Conservation (phyloP, 1,140 invertebrate species). For the Hylyphantes graminicola region DNA sequence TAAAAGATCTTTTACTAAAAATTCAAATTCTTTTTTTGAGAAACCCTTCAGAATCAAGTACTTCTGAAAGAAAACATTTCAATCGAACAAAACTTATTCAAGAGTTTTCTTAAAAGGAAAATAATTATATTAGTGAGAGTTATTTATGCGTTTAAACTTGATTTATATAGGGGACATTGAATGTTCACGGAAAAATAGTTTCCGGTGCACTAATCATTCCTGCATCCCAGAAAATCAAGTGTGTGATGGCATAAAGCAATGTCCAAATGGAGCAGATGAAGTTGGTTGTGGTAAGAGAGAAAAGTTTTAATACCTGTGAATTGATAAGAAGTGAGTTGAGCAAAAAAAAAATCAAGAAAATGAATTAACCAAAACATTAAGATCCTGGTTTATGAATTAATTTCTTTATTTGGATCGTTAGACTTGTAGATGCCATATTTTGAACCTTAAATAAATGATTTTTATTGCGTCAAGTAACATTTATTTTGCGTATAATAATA, state of each 20-base stretch:
- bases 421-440: not conserved
- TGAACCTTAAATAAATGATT: not conserved
- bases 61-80: not conserved
- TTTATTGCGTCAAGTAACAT: no score
- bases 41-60: not conserved
- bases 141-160: not conserved
- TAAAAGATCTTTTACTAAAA: not conserved
- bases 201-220: not conserved
- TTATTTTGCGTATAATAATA: no score
- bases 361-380: not conserved
- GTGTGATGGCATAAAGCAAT: not conserved
- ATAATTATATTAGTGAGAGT: not conserved
- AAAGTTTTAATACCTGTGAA: not conserved
- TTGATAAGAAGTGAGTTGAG: not conserved
- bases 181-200: not conserved
- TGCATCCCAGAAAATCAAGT: not conserved
- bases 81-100: no score
- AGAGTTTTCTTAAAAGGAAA: not conserved
- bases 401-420: not conserved
- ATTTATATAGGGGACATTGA: not conserved
- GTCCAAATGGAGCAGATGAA: slow-evolving; percentile 7
- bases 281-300: not conserved
- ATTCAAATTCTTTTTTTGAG: not conserved
- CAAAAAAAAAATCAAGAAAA: not conserved
- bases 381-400: not conserved